Conservation (phyloP, 1,140 invertebrate species). For the Hetaerina americana region DNA sequence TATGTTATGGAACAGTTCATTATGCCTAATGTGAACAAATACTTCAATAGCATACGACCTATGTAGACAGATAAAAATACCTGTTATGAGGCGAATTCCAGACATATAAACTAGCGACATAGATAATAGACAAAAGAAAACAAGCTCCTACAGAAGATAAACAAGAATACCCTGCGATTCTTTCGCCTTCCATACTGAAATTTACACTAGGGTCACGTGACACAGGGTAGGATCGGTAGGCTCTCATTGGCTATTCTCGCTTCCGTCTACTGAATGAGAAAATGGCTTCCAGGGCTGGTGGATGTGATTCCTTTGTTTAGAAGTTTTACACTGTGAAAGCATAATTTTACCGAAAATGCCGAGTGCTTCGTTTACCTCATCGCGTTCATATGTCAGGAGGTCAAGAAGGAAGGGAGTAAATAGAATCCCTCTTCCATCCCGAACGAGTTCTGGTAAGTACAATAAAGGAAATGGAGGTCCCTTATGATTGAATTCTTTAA, state of each 20-base stretch:
- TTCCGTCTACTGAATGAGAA: conserved; percentile 31
- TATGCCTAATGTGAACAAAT: too few species aligned
- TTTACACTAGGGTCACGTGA: conserved; percentile 15
- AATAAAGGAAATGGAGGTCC: neutral
- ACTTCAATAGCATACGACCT: too few species aligned
- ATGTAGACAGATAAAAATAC: conserved; percentile 36
- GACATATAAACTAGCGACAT: conserved; percentile 71
- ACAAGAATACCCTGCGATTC: conserved; percentile 17
- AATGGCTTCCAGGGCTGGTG: conserved; percentile 47
- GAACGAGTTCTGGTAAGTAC: conserved; percentile 54
- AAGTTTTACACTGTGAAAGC: conserved; percentile 15
- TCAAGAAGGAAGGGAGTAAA: conserved; percentile 73
- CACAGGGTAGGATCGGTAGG: neutral
- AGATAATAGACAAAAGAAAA: conserved; percentile 54
- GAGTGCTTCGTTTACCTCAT: conserved; percentile 77
- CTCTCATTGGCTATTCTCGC: conserved; percentile 14
- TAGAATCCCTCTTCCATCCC: conserved; percentile 64
- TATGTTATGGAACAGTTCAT: neutral
- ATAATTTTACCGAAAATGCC: conserved; percentile 50
- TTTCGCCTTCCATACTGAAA: conserved; percentile 30
- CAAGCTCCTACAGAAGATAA: conserved; percentile 34
- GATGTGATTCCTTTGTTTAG: conserved; percentile 51
- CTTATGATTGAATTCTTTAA: neutral
- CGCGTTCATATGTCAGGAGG: conserved; percentile 70
- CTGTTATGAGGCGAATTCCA: conserved; percentile 60